Conservation (phyloP, 2,113 vertebrate genomes). For the Crotalus tigris region DNA sequence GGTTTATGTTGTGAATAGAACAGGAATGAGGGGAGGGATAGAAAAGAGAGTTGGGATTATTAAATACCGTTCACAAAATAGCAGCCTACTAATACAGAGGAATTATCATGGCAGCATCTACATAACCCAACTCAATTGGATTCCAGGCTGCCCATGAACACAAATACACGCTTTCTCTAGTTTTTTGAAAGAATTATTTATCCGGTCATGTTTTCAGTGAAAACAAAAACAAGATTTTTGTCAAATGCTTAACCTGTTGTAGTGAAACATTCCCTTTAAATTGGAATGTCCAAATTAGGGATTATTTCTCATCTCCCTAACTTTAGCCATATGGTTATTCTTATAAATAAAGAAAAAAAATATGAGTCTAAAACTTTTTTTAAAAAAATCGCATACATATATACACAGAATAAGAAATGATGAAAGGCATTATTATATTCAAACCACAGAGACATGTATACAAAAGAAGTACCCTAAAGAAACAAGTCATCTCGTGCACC, state of each 20-base stretch:
- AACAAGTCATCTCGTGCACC: neutral
- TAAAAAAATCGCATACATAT: neutral
- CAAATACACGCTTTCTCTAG: neutral
- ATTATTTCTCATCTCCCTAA: neutral
- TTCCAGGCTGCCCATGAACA: neutral
- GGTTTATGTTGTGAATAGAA: neutral
- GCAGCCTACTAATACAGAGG: neutral
- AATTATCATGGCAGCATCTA: neutral
- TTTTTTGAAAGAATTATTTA: neutral
- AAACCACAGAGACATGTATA: neutral
- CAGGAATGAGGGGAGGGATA: neutral
- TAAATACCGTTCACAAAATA: too few relatives aligned
- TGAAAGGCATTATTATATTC: neutral
- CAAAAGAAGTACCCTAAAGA: neutral
- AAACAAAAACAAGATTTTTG: neutral
- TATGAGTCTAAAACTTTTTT: neutral
- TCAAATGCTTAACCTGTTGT: neutral
- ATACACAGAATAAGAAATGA: neutral
- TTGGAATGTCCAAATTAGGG: neutral
- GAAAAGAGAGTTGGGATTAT: neutral
- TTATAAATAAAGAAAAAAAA: neutral
- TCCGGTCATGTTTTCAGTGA: neutral
- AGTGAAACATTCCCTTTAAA: neutral
- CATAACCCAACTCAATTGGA: neutral
- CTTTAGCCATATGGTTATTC: neutral